Percentiles rank a stretch among this genome's conserved stretches.
phyloP scores from a whole-genome alignment of 2,113 vertebrate genomes.

The Ptychochromis oligacanthus region DNA sequence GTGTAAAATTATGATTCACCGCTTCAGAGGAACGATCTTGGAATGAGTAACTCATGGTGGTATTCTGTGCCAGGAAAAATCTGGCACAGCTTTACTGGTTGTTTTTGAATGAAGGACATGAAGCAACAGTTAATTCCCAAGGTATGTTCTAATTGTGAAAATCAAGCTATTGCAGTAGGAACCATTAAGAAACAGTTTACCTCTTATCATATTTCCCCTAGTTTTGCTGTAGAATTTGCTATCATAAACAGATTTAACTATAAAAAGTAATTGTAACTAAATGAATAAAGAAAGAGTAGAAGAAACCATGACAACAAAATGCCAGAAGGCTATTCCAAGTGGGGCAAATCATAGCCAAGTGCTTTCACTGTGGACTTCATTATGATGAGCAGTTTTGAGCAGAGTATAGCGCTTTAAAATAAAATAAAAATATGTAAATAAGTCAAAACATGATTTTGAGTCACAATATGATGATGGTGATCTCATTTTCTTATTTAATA shows the following conservation, averaged over 20 bases:
- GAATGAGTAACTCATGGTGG: conserved; percentile 38
- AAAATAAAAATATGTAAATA: not conserved
- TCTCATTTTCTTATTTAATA: not conserved
- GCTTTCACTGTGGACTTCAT: not conserved
- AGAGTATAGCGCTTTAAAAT: not conserved
- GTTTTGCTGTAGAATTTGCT: not conserved
- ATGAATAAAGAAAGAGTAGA: not conserved
- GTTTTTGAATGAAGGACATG: conserved; percentile 35
- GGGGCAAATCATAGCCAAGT: not conserved
- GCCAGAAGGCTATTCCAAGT: not conserved
- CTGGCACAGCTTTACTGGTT: conserved; percentile 48
- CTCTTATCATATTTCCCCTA: not conserved
- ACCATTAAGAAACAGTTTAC: not conserved
- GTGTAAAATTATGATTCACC: conserved; percentile 36
- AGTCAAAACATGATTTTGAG: not conserved
- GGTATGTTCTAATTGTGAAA: conserved; percentile 18
- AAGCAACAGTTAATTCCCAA: conserved; percentile 60
- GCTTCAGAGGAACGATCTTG: conserved; percentile 60
- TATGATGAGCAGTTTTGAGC: no score
- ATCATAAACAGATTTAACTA: not conserved
- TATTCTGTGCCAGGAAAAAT: conserved; percentile 42
- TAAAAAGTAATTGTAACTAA: not conserved
- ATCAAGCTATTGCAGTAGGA: conserved; percentile 9
- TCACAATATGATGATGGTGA: not conserved
- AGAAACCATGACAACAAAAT: not conserved